Evolutionary conservation across 1,140 invertebrate species (phyloP).

Genomic region (Asbolus verrucosus): DNA sequence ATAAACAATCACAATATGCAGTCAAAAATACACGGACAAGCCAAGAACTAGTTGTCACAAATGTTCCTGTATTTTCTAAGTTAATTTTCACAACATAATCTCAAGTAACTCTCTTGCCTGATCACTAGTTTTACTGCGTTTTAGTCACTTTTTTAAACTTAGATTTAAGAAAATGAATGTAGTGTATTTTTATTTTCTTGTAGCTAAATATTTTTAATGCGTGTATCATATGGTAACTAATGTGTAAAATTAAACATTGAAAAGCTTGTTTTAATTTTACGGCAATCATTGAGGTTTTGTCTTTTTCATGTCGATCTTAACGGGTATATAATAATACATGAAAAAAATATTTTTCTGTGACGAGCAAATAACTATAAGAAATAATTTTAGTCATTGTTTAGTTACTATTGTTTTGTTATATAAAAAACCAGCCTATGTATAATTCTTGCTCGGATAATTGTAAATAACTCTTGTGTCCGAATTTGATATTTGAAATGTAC

Average conservation of each 20-base stretch:
- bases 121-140: conserved; percentile 19
- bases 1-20: no score
- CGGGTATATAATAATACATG: conserved; percentile 1
- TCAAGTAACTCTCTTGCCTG: conserved; percentile 23
- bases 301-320: conserved; percentile 11
- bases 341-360: conserved; percentile 1
- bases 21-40: no score
- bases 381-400: conserved; percentile 13
- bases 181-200: conserved; percentile 31
- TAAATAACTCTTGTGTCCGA: conserved; percentile 21
- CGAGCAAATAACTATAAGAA: conserved; percentile 19
- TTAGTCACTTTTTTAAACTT: conserved; percentile 23
- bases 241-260: conserved; percentile 32
- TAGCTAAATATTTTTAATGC: conserved; percentile 30
- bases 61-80: no score
- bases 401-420: conserved; percentile 1
- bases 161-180: conserved; percentile 30
- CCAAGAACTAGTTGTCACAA: no score
- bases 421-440: neutral
- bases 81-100: conserved; percentile 7
- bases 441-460: conserved; percentile 1
- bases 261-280: conserved; percentile 17
- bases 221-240: conserved; percentile 34
- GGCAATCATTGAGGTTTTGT: conserved; percentile 11
- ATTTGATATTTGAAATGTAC: conserved; percentile 29